phyloP scores from a whole-genome alignment of 2,113 vertebrate species.

The Brachyhypopomus occidentalis region DNA sequence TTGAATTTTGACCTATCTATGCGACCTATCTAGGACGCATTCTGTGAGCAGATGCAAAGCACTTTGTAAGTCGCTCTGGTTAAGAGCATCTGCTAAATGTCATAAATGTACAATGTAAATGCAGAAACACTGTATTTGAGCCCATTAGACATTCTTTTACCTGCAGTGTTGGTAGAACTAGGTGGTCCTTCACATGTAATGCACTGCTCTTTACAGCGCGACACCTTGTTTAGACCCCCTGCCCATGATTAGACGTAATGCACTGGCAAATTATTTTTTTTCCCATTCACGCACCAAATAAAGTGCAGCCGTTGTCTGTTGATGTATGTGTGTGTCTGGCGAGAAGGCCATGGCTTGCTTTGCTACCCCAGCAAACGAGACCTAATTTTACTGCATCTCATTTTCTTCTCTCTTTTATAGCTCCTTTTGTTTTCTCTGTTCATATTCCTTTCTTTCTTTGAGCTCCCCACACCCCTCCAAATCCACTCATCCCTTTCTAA shows the following conservation, averaged over 20 bases:
- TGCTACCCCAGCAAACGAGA: conserved; percentile 3
- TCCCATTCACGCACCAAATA: background rate
- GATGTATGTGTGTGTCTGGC: background rate
- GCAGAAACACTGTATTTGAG: conserved; percentile 1
- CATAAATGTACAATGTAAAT: background rate
- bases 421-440: background rate
- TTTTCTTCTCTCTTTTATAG: background rate
- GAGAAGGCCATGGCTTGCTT: background rate
- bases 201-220: background rate
- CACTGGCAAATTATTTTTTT: background rate
- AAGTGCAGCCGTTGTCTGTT: background rate
- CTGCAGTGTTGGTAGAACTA: background rate
- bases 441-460: conserved; percentile 1
- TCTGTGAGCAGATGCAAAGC: too few species aligned
- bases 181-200: background rate
- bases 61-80: too few species aligned
- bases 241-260: background rate
- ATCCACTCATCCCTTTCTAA: background rate
- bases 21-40: too few species aligned
- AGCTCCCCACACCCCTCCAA: background rate
- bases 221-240: background rate
- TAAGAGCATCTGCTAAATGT: too few species aligned
- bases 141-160: conserved; percentile 1
- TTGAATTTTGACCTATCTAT: too few species aligned
- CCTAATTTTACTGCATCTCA: background rate